Evolutionary conservation across 2,888 invertebrate species (phyloP).

Genomic region (Bellardia bayeri): DNA sequence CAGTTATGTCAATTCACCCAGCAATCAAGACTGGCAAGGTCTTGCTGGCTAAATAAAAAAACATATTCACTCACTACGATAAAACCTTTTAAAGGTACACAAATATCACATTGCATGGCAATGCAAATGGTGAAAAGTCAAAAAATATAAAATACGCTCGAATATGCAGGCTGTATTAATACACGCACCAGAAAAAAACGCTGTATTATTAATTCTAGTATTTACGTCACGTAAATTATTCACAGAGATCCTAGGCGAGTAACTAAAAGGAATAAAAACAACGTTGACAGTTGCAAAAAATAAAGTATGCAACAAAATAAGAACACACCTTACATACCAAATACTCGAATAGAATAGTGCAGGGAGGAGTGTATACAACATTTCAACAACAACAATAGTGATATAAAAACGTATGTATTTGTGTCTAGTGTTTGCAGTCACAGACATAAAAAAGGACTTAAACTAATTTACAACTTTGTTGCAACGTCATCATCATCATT

Average conservation of each 20-base stretch:
- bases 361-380: background rate
- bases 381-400: background rate
- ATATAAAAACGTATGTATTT: constrained; percentile 23
- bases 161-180: constrained; percentile 31
- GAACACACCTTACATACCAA: background rate
- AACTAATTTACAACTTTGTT: constrained; percentile 44
- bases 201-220: constrained; percentile 41
- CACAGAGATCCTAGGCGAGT: background rate
- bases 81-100: constrained; percentile 14
- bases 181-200: background rate
- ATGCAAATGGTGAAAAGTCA: constrained; percentile 24
- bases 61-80: background rate
- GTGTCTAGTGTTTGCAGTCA: background rate
- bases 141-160: constrained; percentile 44
- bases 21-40: background rate
- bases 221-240: constrained; percentile 63
- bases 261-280: background rate
- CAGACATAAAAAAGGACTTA: constrained; percentile 7
- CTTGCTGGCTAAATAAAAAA: background rate
- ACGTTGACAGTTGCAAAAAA: background rate
- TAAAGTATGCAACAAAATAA: background rate
- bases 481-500: constrained; percentile 43
- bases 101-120: constrained; percentile 8
- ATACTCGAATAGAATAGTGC: background rate
- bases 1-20: background rate